Percentiles rank a stretch among this genome's conserved stretches.
Evolutionary conservation across 2,797 vertebrate species (phyloP).

Genomic region (Prionace glauca): DNA sequence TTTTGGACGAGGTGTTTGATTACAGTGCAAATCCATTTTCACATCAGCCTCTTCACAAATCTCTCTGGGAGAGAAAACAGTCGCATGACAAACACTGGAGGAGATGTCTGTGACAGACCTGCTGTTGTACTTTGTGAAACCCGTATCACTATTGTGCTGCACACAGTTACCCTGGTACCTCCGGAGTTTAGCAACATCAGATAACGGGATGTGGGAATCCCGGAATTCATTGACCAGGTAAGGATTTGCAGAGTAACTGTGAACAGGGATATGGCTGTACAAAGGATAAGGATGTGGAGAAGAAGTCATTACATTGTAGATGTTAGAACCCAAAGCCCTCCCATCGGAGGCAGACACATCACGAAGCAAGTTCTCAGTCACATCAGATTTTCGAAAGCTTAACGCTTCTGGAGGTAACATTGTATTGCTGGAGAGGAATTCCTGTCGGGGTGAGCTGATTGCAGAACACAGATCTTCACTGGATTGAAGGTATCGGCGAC

Average conservation of each 20-base stretch:
- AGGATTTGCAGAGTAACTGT: conserved; percentile 49
- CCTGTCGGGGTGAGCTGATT: conserved; percentile 67
- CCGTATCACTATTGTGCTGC: conserved; percentile 58
- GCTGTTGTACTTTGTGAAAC: conserved; percentile 65
- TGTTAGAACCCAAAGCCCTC: conserved; percentile 74
- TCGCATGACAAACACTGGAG: conserved; percentile 62
- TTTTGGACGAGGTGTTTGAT: conserved; percentile 60
- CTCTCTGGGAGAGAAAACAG: conserved; percentile 73
- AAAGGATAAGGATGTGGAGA: conserved; percentile 69
- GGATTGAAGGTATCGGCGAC: conserved; percentile 83
- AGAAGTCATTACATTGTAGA: conserved; percentile 69
- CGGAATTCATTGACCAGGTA: conserved; percentile 65
- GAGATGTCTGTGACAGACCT: conserved; percentile 60
- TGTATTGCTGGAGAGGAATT: conserved; percentile 58
- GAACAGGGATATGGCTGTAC: conserved; percentile 69
- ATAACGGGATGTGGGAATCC: conserved; percentile 62
- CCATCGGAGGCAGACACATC: conserved; percentile 59
- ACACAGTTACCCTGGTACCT: conserved; percentile 73
- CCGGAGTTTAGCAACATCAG: conserved; percentile 72
- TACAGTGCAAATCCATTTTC: conserved; percentile 76
- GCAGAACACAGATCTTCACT: conserved; percentile 79
- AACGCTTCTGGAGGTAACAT: conserved; percentile 66
- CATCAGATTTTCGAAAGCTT: conserved; percentile 67
- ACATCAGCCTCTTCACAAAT: conserved; percentile 67
- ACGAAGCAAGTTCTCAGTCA: conserved; percentile 67